These are phyloP conservation scores for Tineola bisselliella DNA, from an alignment of 2,888 invertebrate species.

Conservation along the genomic window DNA sequence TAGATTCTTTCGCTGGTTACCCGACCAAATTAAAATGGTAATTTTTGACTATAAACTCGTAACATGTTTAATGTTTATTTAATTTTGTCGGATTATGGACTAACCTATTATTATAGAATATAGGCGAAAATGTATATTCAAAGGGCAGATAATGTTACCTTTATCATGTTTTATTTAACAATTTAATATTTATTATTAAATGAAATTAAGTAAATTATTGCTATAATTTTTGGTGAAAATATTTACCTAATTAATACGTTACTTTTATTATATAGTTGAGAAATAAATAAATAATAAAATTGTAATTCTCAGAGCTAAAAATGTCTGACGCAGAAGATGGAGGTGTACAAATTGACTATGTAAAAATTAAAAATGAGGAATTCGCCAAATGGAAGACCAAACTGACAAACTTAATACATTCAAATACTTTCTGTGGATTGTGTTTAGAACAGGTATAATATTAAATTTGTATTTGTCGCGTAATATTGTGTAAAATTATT, in stretches of 20 bases:
- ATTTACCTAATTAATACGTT: no score
- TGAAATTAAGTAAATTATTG: no score
- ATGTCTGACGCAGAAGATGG: neutral
- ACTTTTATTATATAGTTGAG: no score
- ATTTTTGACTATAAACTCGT: neutral
- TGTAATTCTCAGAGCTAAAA: neutral
- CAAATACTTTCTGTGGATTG: neutral
- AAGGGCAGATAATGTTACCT: no score
- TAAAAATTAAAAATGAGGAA: neutral
- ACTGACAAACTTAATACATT: constrained; percentile 2
- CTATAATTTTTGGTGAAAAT: no score
- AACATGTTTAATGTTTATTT: neutral
- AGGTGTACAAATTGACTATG: neutral
- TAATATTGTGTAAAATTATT: neutral
- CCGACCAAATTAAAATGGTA: neutral
- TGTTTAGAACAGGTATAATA: neutral
- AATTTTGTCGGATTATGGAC: neutral
- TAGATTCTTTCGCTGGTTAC: neutral
- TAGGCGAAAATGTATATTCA: neutral
- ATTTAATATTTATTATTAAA: neutral
- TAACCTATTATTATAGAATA: no score
- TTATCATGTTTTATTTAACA: no score
- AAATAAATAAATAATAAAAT: neutral
- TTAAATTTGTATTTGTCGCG: neutral
- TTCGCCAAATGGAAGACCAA: neutral